Conservation (phyloP, 1,140 invertebrate species). For the Mactra quadrangularis region DNA sequence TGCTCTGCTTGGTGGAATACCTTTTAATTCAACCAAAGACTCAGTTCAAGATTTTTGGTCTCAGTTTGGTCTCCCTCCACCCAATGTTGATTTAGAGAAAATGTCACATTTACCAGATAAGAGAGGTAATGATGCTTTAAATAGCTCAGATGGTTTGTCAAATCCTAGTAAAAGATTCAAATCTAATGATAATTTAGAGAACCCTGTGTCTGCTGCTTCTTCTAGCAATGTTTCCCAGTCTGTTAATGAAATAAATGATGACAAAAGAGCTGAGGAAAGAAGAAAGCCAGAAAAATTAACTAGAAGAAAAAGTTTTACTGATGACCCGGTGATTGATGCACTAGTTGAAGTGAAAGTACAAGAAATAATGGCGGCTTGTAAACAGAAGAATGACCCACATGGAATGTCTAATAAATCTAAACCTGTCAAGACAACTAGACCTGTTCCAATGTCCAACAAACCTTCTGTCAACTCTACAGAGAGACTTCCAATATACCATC, state of each 20-base stretch:
- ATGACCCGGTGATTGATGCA: conserved; percentile 42
- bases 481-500: background rate
- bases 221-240: background rate
- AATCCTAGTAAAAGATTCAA: conserved; percentile 1
- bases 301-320: conserved; percentile 33
- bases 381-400: conserved; percentile 19
- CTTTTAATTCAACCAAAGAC: background rate
- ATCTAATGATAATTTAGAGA: background rate
- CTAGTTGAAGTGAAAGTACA: conserved; percentile 54
- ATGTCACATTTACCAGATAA: background rate
- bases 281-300: conserved; percentile 24
- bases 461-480: background rate
- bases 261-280: background rate
- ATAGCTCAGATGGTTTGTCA: conserved; percentile 2
- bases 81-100: conserved; percentile 32
- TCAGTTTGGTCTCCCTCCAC: conserved; percentile 39
- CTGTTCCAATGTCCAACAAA: background rate
- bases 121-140: background rate
- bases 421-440: background rate
- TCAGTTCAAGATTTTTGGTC: conserved; percentile 28
- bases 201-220: background rate
- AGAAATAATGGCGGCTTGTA: conserved; percentile 55
- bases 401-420: background rate
- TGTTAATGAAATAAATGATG: background rate
- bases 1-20: background rate